Base-by-base conservation (phyloP, 2,797 vertebrate species). In the Oreochromis grahami region DNA sequence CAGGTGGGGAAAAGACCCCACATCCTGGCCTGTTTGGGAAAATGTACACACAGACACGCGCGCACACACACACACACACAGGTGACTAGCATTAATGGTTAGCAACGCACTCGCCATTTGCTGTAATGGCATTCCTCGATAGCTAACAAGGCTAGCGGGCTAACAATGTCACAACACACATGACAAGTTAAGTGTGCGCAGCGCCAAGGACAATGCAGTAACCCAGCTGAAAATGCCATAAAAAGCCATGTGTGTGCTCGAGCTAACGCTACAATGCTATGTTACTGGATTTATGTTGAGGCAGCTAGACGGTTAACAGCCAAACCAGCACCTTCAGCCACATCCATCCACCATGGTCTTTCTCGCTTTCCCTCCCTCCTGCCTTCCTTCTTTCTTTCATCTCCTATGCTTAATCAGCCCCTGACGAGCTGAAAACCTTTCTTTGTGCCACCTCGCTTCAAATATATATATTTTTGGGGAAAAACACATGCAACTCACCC, bases 401-500 rank as follows among this genome's bases (percentile, higher is more conserved):
- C 65, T 63, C 81, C 56, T 51, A 78, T 87, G 84, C 82, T 82
- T 65, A 82, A 89, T 83, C 82, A 84, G 72, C 38, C 79, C 77
- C 82, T 63, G 1, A 53, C 45, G 34, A 79, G 11, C 77, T 24
- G 8, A 19, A 87, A 84, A 79, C 48, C 80, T 86, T 90, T 86
- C 81, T 58, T 76, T 70, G 14, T 48, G 36, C 43, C 83, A 83
- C n/a, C 43, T 26, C 72, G 48, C 53, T 15, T 34, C 38, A 78
- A 15, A 84, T 76, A 34, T 79, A 12, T 56, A 38, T 36, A 56
- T 51, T 3, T 34, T 7, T 4, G 2, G 32, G 17, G 32, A 1
- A 81, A 87, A 87, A 86, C 83, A 88, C 43, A 43, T 2, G 24
- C 12, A 86, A 96, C 96, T 97, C 94, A 97, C 96, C 96, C 96